Evolutionary conservation across 2,797 vertebrate species (phyloP).

Genomic region (Melanotaenia pygmaea): DNA sequence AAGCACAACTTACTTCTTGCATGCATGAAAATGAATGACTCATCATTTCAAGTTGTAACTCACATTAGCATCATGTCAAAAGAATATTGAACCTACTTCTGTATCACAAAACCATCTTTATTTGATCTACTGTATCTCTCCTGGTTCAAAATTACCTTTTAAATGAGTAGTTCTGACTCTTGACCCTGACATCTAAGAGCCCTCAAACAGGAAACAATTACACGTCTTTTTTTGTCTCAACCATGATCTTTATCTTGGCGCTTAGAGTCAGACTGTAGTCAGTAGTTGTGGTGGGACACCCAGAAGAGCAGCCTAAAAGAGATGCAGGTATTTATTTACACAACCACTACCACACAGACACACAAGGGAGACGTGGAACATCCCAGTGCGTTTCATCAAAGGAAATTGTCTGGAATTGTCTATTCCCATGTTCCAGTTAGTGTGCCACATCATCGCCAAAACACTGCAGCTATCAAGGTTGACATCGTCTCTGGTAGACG

Average conservation of each 20-base stretch:
- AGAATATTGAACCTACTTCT: background rate
- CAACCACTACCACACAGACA: conserved; percentile 15
- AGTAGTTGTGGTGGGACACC: conserved; percentile 5
- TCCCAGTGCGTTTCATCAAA: conserved; percentile 26
- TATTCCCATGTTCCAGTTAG: conserved; percentile 24
- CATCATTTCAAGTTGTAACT: background rate
- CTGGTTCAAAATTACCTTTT: background rate
- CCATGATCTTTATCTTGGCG: conserved; percentile 49
- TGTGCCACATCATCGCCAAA: background rate
- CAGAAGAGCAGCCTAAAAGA: conserved; percentile 10
- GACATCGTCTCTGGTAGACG: background rate
- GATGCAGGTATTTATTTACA: conserved; percentile 15
- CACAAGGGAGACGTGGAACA: conserved; percentile 5
- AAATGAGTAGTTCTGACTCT: conserved; percentile 4
- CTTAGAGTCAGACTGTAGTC: conserved; percentile 21
- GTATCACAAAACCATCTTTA: conserved; percentile 1
- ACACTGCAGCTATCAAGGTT: background rate
- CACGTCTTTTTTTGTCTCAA: conserved; percentile 36
- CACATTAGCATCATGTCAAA: background rate
- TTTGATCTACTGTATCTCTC: background rate
- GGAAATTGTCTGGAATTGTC: conserved; percentile 34
- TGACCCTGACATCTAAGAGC: conserved; percentile 8
- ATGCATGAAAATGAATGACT: background rate
- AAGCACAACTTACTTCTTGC: background rate
- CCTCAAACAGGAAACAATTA: conserved; percentile 55